A percentile compares a stretch with the other conserved stretches of the same genome.
These are phyloP conservation scores for Brachypalpus laphriformis DNA, from an alignment of 2,888 invertebrate species.

Conservation along the genomic window DNA sequence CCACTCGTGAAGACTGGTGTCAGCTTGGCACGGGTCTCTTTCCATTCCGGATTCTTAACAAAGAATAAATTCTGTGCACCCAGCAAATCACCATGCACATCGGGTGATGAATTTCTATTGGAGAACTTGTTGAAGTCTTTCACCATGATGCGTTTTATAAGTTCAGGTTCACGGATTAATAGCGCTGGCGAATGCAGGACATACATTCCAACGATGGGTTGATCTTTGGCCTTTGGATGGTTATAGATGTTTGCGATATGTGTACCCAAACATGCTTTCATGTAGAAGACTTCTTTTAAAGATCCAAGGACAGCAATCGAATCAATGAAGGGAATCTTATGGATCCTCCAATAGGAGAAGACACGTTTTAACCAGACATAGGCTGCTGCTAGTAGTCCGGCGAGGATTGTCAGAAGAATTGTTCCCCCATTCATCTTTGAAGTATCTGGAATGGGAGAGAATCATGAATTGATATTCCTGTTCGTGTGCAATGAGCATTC, in stretches of 20 bases:
- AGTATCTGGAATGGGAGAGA: neutral
- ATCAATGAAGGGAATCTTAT: slow-evolving; percentile 77
- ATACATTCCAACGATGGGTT: slow-evolving; percentile 79
- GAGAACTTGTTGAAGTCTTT: slow-evolving; percentile 83
- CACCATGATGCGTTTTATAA: slow-evolving; percentile 82
- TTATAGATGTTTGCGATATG: slow-evolving; percentile 78
- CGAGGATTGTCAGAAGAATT: neutral
- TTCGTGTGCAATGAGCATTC: no score
- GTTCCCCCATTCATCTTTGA: neutral
- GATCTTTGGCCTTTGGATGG: slow-evolving; percentile 44
- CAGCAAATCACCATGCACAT: slow-evolving; percentile 79
- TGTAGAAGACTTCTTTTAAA: slow-evolving; percentile 77
- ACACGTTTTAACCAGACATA: neutral
- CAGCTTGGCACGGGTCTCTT: slow-evolving; percentile 80
- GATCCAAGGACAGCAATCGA: slow-evolving; percentile 81
- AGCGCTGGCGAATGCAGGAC: slow-evolving; percentile 81
- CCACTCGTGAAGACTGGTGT: slow-evolving; percentile 83
- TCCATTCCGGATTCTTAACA: slow-evolving; percentile 82
- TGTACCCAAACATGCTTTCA: slow-evolving; percentile 76
- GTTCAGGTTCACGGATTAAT: slow-evolving; percentile 81
- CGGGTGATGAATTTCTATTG: slow-evolving; percentile 77
- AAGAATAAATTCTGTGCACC: slow-evolving; percentile 82
- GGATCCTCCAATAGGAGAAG: neutral
- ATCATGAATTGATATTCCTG: no score
- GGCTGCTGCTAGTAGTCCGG: neutral